phyloP scores from a whole-genome alignment of 2,888 invertebrate genomes.

The Lissocephala sabroskyi region DNA sequence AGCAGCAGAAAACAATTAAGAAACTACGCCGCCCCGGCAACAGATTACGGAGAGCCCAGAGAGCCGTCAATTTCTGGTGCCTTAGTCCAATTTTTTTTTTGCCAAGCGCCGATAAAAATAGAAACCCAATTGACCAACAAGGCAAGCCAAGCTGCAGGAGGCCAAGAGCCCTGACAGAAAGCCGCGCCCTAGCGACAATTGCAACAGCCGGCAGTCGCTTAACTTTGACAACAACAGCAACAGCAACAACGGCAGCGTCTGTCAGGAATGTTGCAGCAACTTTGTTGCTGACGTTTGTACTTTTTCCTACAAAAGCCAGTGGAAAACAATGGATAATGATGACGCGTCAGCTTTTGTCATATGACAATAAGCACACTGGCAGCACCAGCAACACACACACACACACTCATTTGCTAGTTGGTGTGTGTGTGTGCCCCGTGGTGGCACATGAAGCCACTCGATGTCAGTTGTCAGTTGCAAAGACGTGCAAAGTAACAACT shows the following conservation, averaged over 20 bases:
- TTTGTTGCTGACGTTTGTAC: conserved; percentile 39
- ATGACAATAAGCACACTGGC: conserved; percentile 35
- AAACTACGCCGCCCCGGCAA: neutral
- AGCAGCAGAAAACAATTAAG: conserved; percentile 2
- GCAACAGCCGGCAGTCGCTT: too few species aligned
- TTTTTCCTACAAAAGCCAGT: conserved; percentile 5
- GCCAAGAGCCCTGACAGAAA: too few species aligned
- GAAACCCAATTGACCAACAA: too few species aligned
- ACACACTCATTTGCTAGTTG: conserved; percentile 1
- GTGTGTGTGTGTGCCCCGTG: too few species aligned
- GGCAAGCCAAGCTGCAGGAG: too few species aligned
- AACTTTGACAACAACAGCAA: neutral
- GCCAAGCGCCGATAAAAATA: too few species aligned
- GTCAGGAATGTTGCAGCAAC: conserved; percentile 36
- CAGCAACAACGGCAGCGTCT: conserved; percentile 9
- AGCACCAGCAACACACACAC: neutral
- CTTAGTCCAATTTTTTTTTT: too few species aligned
- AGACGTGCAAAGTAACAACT: conserved; percentile 43
- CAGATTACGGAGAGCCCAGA: too few species aligned
- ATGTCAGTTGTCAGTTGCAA: conserved; percentile 50
- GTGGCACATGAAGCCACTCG: conserved; percentile 42
- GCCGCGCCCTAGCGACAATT: too few species aligned
- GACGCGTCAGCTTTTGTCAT: conserved; percentile 60
- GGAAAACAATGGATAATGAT: conserved; percentile 55
- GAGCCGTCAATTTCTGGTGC: too few species aligned